phyloP scores from a whole-genome alignment of 2,888 invertebrate species.

The Andrena trimmerana region DNA sequence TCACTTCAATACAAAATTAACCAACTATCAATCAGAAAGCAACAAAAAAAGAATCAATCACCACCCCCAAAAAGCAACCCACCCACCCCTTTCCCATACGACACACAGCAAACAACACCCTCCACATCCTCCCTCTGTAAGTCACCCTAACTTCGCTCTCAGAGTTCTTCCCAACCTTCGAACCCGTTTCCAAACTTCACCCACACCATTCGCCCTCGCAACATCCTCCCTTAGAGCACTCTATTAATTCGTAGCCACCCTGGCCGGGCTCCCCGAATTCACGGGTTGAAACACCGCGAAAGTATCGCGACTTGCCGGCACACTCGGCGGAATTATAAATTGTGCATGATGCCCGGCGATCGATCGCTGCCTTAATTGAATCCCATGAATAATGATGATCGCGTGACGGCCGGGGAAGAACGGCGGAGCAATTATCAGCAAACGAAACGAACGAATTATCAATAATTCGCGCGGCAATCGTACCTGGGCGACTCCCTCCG shows the following conservation, averaged over 20 bases:
- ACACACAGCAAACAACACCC: too few species aligned
- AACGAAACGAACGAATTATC: slow-evolving; percentile 33
- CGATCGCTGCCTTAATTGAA: slow-evolving; percentile 57
- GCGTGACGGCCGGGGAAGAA: slow-evolving; percentile 19
- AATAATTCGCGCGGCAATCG: slow-evolving; percentile 5
- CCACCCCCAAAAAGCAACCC: too few species aligned
- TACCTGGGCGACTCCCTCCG: too few species aligned
- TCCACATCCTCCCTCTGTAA: background rate
- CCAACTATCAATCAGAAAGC: too few species aligned
- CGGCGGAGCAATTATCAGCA: slow-evolving; percentile 30
- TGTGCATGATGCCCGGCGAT: slow-evolving; percentile 35
- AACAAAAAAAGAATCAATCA: too few species aligned
- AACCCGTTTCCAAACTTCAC: slow-evolving; percentile 48
- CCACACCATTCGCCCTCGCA: slow-evolving; percentile 32
- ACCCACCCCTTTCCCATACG: too few species aligned
- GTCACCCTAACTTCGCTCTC: slow-evolving; percentile 7
- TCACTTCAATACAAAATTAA: too few species aligned
- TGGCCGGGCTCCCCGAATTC: slow-evolving; percentile 18
- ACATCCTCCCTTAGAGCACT: slow-evolving; percentile 11
- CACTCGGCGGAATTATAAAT: slow-evolving; percentile 26
- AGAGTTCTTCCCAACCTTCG: slow-evolving; percentile 29
- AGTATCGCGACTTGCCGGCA: slow-evolving; percentile 14
- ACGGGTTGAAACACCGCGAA: slow-evolving; percentile 8
- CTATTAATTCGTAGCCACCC: slow-evolving; percentile 40
- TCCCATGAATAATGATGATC: slow-evolving; percentile 43